Base-by-base conservation (phyloP, 2,113 vertebrate genomes). In the Platycercus adscitus region DNA sequence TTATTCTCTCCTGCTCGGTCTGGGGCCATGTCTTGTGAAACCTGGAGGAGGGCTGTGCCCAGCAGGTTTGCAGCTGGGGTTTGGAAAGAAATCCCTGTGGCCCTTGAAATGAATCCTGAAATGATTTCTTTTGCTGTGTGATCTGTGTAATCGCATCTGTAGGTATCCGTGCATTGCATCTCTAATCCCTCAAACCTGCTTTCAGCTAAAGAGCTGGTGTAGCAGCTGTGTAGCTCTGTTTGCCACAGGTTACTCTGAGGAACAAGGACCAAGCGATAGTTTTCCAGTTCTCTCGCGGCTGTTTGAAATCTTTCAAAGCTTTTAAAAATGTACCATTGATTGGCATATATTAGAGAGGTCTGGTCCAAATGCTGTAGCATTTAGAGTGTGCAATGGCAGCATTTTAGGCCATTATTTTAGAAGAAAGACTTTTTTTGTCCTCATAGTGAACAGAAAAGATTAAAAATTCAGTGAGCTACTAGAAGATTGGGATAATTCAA, bases 361-460 rank as follows among this genome's bases (percentile, higher is more conserved):
- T 96, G 83, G 65, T 85, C 77, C 81, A 80, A 87, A 82, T 70
- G 53, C 80, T 69, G n/a, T 46, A 82, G 81, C 68, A 79, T 93
- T 93, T 76, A 79, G 29, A 73, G 66, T 64, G 52, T 88, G 69
- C 83, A 79, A 46, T 82, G 92, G 89, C 75, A 93, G 88, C 52
- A 24, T 91, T 92, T 95, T 92, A 92, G 79, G 81, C 52, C 72
- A 94, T 95, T 88, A 91, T 95, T 97, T 95, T 95, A 96, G 86
- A 77, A 85, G 60, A 93, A 44, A 89, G 33, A 80, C 95, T 87
- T 92, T 92, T 94, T 97, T 86, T 86, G 73, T 94, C 83, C 84
- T 89, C 39, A 66, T 68, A 88, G 77, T 72, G 92, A 95, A 91
- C 89, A 88, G 72, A 93, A 93, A 92, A 97, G 86, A 93, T 91